Conservation (phyloP, 2,797 vertebrate species). For the Simalia tracyae region DNA sequence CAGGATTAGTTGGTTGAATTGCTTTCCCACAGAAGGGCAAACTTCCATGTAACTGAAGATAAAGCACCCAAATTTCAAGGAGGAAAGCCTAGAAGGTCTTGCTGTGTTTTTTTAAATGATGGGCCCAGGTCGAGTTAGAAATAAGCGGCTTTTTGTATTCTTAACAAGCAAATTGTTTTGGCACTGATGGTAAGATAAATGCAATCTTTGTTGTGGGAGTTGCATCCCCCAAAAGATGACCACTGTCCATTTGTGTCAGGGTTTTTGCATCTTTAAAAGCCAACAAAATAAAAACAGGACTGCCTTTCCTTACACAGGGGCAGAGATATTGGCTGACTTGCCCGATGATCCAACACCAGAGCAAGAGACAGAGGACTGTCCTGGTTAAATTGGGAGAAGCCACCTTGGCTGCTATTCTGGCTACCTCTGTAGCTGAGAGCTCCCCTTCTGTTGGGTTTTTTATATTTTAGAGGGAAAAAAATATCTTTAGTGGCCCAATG, state of each 20-base stretch:
- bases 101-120: not conserved
- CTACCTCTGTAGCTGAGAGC: not conserved
- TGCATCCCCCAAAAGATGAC: too few species aligned
- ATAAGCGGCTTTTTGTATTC: not conserved
- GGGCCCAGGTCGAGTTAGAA: conserved; percentile 1
- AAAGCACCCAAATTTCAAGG: not conserved
- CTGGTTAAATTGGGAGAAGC: not conserved
- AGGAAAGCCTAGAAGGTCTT: not conserved
- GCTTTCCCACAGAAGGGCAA: not conserved
- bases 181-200: too few species aligned
- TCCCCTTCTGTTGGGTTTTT: not conserved
- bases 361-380: not conserved
- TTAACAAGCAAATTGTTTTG: too few species aligned
- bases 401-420: not conserved
- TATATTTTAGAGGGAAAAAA: not conserved
- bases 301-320: not conserved
- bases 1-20: not conserved
- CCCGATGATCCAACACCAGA: not conserved
- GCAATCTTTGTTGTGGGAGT: not conserved
- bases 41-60: conserved; percentile 3
- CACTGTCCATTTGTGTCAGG: not conserved
- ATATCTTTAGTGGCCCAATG: too few species aligned
- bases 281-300: not conserved
- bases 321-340: not conserved
- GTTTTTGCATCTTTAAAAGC: not conserved